Percentiles rank a stretch among this genome's conserved stretches.
Evolutionary conservation across 2,113 vertebrate genomes (phyloP).

Genomic region (Calidris pygmaea): DNA sequence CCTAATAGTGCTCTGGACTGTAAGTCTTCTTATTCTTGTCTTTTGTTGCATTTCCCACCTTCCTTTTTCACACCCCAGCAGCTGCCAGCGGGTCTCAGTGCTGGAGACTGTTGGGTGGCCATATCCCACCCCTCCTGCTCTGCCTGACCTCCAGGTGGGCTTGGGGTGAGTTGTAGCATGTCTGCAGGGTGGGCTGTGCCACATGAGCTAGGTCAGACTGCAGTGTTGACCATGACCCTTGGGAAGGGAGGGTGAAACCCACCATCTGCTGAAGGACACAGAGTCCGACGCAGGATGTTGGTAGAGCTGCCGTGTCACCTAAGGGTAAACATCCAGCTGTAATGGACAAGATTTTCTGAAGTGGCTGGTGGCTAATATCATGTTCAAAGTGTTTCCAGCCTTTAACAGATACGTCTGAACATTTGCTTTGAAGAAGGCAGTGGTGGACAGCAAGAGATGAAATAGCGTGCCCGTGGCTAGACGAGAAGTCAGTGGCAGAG

Average conservation of each 20-base stretch:
- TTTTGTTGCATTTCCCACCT: slow-evolving; percentile 11
- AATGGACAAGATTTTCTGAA: neutral
- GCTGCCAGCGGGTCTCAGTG: neutral
- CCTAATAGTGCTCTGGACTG: neutral
- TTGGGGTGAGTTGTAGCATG: rapidly evolving
- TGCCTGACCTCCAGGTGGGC: neutral
- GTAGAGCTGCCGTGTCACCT: neutral
- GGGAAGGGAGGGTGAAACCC: neutral
- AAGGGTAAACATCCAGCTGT: neutral
- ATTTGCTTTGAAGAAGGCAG: neutral
- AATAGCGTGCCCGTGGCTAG: neutral
- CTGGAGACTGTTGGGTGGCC: neutral
- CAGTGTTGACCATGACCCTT: neutral
- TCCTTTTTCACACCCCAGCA: slow-evolving; percentile 2
- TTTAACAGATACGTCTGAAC: neutral
- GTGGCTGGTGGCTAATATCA: neutral
- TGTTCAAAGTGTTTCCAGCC: neutral
- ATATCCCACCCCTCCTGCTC: neutral
- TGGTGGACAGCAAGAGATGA: neutral
- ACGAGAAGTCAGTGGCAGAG: neutral
- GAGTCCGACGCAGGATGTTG: neutral
- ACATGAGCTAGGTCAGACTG: neutral
- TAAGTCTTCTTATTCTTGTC: slow-evolving; percentile 1
- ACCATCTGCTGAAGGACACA: neutral
- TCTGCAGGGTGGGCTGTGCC: neutral